These are phyloP conservation scores for Glareola pratincola DNA, from an alignment of 2,113 vertebrate species.

Conservation along the genomic window DNA sequence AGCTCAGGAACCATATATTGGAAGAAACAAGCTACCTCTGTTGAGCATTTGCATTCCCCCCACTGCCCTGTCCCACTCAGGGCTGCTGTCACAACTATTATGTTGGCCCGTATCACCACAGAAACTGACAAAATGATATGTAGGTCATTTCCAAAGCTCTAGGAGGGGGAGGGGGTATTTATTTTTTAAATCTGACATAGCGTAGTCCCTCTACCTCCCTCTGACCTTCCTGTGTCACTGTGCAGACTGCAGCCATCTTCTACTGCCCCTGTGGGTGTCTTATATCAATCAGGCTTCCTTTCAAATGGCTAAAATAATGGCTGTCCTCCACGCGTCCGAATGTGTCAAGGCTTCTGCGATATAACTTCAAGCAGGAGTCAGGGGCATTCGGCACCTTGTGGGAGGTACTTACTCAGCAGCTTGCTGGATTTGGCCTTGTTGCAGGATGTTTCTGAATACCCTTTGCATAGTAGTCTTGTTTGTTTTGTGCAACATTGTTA, in stretches of 20 bases:
- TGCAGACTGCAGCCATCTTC: constrained; percentile 22
- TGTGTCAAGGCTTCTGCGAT: constrained; percentile 31
- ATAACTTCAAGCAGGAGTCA: constrained; percentile 34
- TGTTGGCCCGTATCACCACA: background rate
- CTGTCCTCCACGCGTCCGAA: constrained; percentile 50
- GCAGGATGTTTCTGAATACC: background rate
- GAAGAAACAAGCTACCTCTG: background rate
- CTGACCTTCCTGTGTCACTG: constrained; percentile 53
- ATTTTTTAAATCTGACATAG: constrained; percentile 1
- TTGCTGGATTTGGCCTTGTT: constrained; percentile 19
- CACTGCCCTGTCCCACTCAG: background rate
- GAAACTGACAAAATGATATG: background rate
- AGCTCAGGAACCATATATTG: fast-evolving
- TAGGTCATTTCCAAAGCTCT: background rate
- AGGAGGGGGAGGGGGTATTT: background rate
- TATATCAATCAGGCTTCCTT: constrained; percentile 60
- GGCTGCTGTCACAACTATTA: background rate
- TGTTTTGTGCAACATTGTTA: background rate
- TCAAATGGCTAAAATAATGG: constrained; percentile 55
- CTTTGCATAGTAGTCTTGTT: background rate
- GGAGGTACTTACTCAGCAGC: constrained; percentile 51
- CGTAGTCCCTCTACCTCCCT: background rate
- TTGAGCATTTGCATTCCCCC: background rate
- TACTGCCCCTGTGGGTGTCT: constrained; percentile 52
- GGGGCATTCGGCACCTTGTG: background rate